A percentile compares a stretch with the other conserved stretches of the same genome.
phyloP scores from a whole-genome alignment of 2,888 invertebrate species.

The Conistra vaccinii region DNA sequence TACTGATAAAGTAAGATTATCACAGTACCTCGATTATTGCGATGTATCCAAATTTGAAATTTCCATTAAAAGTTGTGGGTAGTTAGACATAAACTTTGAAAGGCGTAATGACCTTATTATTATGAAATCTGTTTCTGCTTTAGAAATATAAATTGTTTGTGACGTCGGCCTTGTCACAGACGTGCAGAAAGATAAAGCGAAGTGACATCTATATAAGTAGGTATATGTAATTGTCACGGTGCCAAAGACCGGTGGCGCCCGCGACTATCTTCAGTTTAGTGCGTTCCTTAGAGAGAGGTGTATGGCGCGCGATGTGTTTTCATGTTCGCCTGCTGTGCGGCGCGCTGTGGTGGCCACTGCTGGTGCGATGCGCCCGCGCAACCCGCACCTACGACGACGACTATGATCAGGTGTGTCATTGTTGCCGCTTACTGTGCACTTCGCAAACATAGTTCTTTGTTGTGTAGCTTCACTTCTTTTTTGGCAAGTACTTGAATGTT shows the following conservation, averaged over 20 bases:
- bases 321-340: slow-evolving; percentile 89
- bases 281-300: slow-evolving; percentile 89
- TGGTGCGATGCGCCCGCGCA: slow-evolving; percentile 86
- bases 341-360: slow-evolving; percentile 89
- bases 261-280: slow-evolving; percentile 88
- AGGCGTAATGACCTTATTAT: slow-evolving; percentile 27
- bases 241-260: slow-evolving; percentile 86
- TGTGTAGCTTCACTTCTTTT: slow-evolving; percentile 83
- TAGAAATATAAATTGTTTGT: slow-evolving; percentile 63
- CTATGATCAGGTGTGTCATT: slow-evolving; percentile 89
- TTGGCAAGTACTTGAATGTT: slow-evolving; percentile 79
- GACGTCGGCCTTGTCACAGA: slow-evolving; percentile 77
- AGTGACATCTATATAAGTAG: slow-evolving; percentile 70
- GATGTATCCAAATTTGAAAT: background rate
- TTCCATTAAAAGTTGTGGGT: slow-evolving; percentile 16
- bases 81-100: slow-evolving; percentile 25
- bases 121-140: slow-evolving; percentile 42
- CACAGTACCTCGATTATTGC: background rate
- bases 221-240: slow-evolving; percentile 84
- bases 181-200: slow-evolving; percentile 84
- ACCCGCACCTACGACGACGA: slow-evolving; percentile 86
- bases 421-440: slow-evolving; percentile 82
- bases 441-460: slow-evolving; percentile 75
- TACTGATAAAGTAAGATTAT: slow-evolving; percentile 10
- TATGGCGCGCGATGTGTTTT: slow-evolving; percentile 90